A percentile compares a stretch with the other conserved stretches of the same genome.
Conservation (phyloP, 64 coral and sea anemone genomes). For the Porites lutea region DNA sequence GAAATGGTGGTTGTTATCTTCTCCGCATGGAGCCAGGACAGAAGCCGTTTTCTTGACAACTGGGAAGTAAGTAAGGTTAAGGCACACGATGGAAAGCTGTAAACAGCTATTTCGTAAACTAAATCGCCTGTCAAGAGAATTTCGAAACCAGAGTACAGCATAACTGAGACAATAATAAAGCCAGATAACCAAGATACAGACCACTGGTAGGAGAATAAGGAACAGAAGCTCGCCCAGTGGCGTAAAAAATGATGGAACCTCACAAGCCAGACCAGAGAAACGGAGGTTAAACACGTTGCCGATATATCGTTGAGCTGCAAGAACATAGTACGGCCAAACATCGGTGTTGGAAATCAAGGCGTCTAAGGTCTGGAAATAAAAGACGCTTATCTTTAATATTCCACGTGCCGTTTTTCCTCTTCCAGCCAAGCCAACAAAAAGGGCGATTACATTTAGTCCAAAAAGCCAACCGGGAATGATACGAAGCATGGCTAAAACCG, state of each 20-base stretch:
- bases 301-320: slow-evolving; percentile 54
- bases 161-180: slow-evolving; percentile 27
- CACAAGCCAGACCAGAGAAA: slow-evolving; percentile 67
- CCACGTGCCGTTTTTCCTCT: slow-evolving; percentile 51
- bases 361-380: slow-evolving; percentile 86
- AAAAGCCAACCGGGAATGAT: slow-evolving; percentile 86
- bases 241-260: slow-evolving; percentile 55
- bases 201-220: slow-evolving; percentile 54
- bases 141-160: slow-evolving; percentile 8
- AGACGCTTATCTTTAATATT: slow-evolving; percentile 72
- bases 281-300: slow-evolving; percentile 77
- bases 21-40: slow-evolving; percentile 59
- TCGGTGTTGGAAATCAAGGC: slow-evolving; percentile 73
- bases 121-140: slow-evolving; percentile 2
- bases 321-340: slow-evolving; percentile 57
- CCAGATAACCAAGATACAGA: not conserved
- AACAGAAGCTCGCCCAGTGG: slow-evolving; percentile 59
- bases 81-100: slow-evolving; percentile 67
- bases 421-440: slow-evolving; percentile 74
- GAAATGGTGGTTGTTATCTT: slow-evolving; percentile 8
- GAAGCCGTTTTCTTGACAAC: slow-evolving; percentile 61
- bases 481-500: slow-evolving; percentile 36
- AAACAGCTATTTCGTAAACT: slow-evolving; percentile 30
- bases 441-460: slow-evolving; percentile 62
- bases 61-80: slow-evolving; percentile 82